A percentile compares a stretch with the other conserved stretches of the same genome.
Conservation (phyloP, 2,113 vertebrate species). For the Rousettus leschenaultii region DNA sequence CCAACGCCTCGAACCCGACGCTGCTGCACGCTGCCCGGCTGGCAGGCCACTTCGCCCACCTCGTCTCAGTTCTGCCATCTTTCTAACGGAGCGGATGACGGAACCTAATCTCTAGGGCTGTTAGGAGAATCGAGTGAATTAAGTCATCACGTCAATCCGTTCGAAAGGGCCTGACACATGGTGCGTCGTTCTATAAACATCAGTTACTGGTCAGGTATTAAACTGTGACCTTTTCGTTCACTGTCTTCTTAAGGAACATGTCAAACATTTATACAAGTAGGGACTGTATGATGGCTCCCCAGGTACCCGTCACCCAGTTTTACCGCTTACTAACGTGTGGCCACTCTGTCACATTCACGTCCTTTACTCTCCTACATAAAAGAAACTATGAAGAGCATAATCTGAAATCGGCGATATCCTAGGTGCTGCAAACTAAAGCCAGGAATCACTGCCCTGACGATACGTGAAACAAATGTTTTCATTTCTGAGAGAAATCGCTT, state of each 20-base stretch:
- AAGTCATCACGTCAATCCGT: neutral
- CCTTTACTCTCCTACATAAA: conserved; percentile 11
- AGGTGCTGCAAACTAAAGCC: conserved; percentile 6
- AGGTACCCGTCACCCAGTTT: neutral
- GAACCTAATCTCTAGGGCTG: neutral
- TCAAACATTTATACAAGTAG: neutral
- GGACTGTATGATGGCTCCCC: neutral
- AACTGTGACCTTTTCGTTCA: neutral
- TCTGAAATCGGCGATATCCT: neutral
- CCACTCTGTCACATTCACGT: neutral
- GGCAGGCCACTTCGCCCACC: neutral
- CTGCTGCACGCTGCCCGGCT: neutral
- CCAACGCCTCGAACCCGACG: neutral
- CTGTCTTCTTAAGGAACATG: neutral
- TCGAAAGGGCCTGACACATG: neutral
- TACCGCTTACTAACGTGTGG: neutral
- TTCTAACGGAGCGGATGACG: conserved; percentile 2
- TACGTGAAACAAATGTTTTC: neutral
- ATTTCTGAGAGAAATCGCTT: neutral
- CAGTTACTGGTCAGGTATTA: neutral
- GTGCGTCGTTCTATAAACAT: neutral
- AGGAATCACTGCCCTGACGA: neutral
- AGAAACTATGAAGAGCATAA: conserved; percentile 13
- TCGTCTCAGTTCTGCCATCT: neutral
- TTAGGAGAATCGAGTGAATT: neutral